These are phyloP conservation scores for Drosophila birchii DNA, from an alignment of 2,888 invertebrate species.

Conservation along the genomic window DNA sequence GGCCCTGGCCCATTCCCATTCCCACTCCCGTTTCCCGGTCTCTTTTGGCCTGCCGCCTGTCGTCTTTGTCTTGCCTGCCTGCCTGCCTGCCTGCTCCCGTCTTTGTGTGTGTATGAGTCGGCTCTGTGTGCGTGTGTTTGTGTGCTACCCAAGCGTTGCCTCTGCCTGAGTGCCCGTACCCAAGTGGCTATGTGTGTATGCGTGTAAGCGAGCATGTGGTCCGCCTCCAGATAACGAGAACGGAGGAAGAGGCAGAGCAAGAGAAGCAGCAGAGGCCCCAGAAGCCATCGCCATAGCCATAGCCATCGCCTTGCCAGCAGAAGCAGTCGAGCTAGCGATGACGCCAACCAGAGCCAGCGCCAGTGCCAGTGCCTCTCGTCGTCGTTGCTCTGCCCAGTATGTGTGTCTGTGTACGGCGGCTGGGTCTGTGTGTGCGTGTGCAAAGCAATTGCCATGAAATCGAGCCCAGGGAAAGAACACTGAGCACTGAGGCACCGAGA, in stretches of 20 bases:
- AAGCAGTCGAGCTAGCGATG: constrained; percentile 65
- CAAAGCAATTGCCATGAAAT: constrained; percentile 70
- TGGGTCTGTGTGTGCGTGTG: constrained; percentile 38
- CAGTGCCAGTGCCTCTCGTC: constrained; percentile 34
- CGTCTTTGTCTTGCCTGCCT: constrained; percentile 21
- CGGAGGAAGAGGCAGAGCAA: constrained; percentile 45
- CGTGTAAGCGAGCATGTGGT: constrained; percentile 63
- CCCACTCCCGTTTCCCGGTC: constrained; percentile 31
- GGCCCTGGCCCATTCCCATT: constrained; percentile 4
- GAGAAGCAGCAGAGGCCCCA: constrained; percentile 44
- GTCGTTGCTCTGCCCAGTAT: constrained; percentile 34
- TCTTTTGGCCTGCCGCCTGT: constrained; percentile 24
- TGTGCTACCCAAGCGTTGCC: constrained; percentile 33
- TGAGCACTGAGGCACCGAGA: constrained; percentile 10
- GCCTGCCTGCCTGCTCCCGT: constrained; percentile 22
- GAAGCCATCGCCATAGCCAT: constrained; percentile 17
- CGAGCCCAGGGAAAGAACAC: constrained; percentile 69
- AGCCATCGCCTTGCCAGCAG: constrained; percentile 41
- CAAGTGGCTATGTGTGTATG: constrained; percentile 8
- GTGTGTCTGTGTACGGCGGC: constrained; percentile 16
- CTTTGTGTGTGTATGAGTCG: constrained; percentile 24
- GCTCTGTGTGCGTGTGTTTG: constrained; percentile 5
- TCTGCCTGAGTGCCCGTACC: constrained; percentile 23
- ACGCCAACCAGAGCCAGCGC: constrained; percentile 66
- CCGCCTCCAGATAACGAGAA: constrained; percentile 77